These are phyloP conservation scores for Aspidiotus destructor DNA, from an alignment of 2,888 invertebrate genomes.

Conservation along the genomic window DNA sequence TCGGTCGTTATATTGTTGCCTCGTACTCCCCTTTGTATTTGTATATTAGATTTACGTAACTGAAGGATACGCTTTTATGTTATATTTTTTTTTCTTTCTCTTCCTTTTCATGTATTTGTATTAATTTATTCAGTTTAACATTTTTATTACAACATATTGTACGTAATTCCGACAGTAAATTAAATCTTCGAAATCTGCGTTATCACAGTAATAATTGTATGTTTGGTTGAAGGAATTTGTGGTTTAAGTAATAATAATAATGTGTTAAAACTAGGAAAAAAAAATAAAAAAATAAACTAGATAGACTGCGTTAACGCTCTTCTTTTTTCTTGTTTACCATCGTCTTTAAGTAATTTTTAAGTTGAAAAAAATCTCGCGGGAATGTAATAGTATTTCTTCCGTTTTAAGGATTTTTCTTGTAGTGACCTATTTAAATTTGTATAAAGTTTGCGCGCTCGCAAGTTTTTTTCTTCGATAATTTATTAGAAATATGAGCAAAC, in stretches of 20 bases:
- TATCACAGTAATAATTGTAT: background rate
- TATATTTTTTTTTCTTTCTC: slow-evolving; percentile 25
- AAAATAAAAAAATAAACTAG: background rate
- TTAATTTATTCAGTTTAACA: background rate
- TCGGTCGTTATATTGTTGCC: background rate
- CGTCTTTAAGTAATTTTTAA: slow-evolving; percentile 9
- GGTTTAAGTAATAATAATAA: slow-evolving; percentile 15
- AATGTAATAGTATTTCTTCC: background rate
- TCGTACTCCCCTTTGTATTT: background rate
- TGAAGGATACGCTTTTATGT: slow-evolving; percentile 26
- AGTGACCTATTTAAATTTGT: slow-evolving; percentile 12
- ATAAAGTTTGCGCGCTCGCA: slow-evolving; percentile 10
- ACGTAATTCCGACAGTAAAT: slow-evolving; percentile 8
- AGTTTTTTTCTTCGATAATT: background rate
- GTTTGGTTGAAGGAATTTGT: slow-evolving; percentile 19
- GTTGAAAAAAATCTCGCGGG: slow-evolving; percentile 8
- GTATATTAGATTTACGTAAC: slow-evolving; percentile 7
- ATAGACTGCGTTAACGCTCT: background rate
- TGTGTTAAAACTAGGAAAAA: background rate
- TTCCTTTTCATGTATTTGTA: slow-evolving; percentile 18
- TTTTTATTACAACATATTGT: background rate
- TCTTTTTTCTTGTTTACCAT: slow-evolving; percentile 19
- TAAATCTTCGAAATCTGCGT: slow-evolving; percentile 23
- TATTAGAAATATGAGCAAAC: slow-evolving; percentile 15
- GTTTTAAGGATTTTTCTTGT: slow-evolving; percentile 11